Conservation (phyloP, 2,888 invertebrate species). For the Embidobia sp. region DNA sequence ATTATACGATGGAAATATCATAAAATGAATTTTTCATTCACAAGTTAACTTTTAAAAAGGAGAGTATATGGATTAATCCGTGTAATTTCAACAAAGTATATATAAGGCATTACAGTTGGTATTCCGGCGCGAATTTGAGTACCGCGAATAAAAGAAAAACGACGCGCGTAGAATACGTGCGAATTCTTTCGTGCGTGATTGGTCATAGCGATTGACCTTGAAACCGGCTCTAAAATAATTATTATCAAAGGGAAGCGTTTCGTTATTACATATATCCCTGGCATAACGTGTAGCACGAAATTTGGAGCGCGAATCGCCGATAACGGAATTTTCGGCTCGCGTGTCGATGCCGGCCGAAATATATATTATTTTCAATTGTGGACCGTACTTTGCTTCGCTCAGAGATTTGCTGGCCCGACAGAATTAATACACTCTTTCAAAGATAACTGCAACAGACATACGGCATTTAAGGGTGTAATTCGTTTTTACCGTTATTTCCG, state of each 20-base stretch:
- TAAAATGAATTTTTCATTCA: too few species aligned
- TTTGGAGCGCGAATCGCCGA: conserved; percentile 47
- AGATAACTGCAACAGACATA: conserved; percentile 48
- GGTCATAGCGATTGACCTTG: conserved; percentile 35
- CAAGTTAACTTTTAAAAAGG: too few species aligned
- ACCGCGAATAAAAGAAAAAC: too few species aligned
- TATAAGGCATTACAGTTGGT: too few species aligned
- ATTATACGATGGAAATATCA: too few species aligned
- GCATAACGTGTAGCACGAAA: too few species aligned
- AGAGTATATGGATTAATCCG: too few species aligned
- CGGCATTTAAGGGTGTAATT: conserved; percentile 43
- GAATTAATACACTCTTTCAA: conserved; percentile 40
- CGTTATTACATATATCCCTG: too few species aligned
- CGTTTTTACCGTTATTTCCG: conserved; percentile 49
- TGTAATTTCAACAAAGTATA: too few species aligned
- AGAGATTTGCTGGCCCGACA: conserved; percentile 40
- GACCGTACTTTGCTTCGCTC: conserved; percentile 1
- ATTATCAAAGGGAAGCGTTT: conserved; percentile 45
- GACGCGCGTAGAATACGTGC: too few species aligned
- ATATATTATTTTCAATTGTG: conserved; percentile 52
- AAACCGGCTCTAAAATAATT: conserved; percentile 26
- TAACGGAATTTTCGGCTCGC: conserved; percentile 55
- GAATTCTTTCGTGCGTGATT: conserved; percentile 24
- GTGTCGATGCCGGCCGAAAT: conserved; percentile 28
- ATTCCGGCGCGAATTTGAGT: too few species aligned